Conservation (phyloP, 2,888 invertebrate species). For the Epiblema foenella region DNA sequence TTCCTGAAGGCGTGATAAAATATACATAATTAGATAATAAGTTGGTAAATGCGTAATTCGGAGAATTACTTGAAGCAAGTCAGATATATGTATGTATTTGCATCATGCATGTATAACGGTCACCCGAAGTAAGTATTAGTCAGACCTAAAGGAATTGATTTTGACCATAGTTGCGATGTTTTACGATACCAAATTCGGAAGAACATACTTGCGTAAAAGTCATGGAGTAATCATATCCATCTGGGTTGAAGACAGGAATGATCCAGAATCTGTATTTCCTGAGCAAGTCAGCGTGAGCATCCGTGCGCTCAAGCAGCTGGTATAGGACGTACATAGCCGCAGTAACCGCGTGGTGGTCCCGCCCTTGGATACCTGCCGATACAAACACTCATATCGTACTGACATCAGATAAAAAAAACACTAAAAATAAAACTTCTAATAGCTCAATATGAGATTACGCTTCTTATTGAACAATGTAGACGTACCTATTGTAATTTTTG, state of each 20-base stretch:
- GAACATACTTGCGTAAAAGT: constrained; percentile 74
- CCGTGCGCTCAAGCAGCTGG: constrained; percentile 73
- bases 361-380: constrained; percentile 73
- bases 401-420: too few relatives aligned
- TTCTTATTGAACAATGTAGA: too few relatives aligned
- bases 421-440: too few relatives aligned
- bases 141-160: not conserved
- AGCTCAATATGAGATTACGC: too few relatives aligned
- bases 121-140: not conserved
- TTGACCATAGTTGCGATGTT: not conserved
- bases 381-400: not conserved
- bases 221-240: constrained; percentile 79
- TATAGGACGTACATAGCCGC: constrained; percentile 76
- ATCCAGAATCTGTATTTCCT: constrained; percentile 76
- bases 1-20: too few relatives aligned
- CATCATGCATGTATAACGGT: not conserved
- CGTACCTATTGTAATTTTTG: too few relatives aligned
- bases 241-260: constrained; percentile 78
- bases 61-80: not conserved
- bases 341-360: constrained; percentile 77
- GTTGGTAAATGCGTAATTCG: not conserved
- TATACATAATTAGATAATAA: too few relatives aligned
- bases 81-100: not conserved
- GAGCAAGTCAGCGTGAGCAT: constrained; percentile 67
- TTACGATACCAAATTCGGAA: not conserved